Evolutionary conservation across 1,140 invertebrate genomes (phyloP).

Genomic region (Odontomachus brunneus): DNA sequence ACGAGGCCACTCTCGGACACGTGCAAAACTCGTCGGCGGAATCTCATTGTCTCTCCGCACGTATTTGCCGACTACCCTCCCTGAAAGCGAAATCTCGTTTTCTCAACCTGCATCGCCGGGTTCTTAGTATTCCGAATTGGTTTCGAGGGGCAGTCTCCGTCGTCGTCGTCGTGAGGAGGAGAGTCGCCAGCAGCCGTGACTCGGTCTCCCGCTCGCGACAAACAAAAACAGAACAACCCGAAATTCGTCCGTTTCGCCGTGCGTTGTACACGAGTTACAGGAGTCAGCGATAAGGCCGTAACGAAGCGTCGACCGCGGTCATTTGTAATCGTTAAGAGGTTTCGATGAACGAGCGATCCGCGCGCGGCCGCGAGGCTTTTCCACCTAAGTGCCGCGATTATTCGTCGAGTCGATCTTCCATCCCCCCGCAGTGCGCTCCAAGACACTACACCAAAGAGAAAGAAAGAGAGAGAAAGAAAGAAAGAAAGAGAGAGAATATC

Average conservation of each 20-base stretch:
- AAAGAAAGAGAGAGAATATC: too few species aligned
- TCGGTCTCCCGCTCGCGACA: not conserved
- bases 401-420: not conserved
- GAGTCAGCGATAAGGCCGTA: not conserved
- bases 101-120: constrained; percentile 20
- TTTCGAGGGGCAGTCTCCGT: constrained; percentile 16
- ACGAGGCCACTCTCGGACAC: constrained; percentile 26
- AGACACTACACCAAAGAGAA: not conserved
- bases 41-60: constrained; percentile 42
- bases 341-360: constrained; percentile 50
- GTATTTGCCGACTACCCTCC: constrained; percentile 13
- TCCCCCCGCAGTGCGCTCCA: not conserved
- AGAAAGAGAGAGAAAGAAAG: too few species aligned
- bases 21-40: constrained; percentile 19
- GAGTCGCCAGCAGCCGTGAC: not conserved
- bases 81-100: constrained; percentile 50
- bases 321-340: constrained; percentile 54
- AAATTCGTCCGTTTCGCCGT: constrained; percentile 8
- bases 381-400: constrained; percentile 27
- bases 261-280: not conserved
- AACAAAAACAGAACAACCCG: constrained; percentile 32
- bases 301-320: constrained; percentile 16
- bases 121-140: constrained; percentile 52
- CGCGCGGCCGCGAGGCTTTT: constrained; percentile 39
- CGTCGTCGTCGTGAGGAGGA: constrained; percentile 7